Conservation (phyloP, 2,888 invertebrate genomes). For the Podabrus alpinus region DNA sequence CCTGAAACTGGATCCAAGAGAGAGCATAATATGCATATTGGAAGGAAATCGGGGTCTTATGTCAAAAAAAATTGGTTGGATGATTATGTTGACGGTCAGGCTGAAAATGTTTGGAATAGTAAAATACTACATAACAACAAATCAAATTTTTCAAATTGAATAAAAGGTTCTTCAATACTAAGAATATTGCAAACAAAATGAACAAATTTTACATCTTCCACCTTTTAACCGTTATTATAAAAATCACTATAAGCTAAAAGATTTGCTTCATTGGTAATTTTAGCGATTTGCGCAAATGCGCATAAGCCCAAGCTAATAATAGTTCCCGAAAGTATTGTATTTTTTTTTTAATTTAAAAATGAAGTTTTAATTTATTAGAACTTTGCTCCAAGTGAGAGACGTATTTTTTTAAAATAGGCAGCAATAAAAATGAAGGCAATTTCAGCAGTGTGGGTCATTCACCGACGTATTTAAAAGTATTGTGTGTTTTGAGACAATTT, state of each 20-base stretch:
- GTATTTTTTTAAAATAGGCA: slow-evolving; percentile 26
- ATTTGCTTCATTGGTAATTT: not conserved
- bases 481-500: slow-evolving; percentile 23
- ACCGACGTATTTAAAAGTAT: slow-evolving; percentile 23
- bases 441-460: slow-evolving; percentile 25
- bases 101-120: too few species aligned
- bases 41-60: too few species aligned
- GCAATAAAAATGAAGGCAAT: slow-evolving; percentile 15
- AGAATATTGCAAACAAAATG: not conserved
- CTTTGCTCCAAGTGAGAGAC: not conserved
- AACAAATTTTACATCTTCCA: not conserved
- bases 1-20: too few species aligned
- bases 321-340: not conserved
- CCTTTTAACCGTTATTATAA: not conserved
- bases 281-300: not conserved
- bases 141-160: not conserved
- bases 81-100: too few species aligned
- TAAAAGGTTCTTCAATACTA: too few species aligned
- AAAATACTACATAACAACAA: too few species aligned
- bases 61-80: too few species aligned
- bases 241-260: not conserved
- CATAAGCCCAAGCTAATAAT: not conserved
- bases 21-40: too few species aligned
- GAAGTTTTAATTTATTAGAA: not conserved
- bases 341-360: not conserved